phyloP scores from a whole-genome alignment of 2,888 invertebrate species.

The Rotaria magnacalcarata region DNA sequence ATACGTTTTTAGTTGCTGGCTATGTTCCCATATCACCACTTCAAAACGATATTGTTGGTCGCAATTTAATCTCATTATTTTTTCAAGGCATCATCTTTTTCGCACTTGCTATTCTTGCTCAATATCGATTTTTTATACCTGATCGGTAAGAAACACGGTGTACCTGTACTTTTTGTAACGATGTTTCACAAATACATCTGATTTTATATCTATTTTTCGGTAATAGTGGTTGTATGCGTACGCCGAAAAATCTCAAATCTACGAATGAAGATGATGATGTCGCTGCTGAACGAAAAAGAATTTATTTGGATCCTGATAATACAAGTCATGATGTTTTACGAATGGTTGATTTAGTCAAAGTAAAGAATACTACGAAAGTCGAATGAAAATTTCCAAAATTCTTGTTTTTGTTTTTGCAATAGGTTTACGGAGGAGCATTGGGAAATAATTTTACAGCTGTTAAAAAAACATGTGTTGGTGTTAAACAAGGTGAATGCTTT shows the following conservation, averaged over 20 bases:
- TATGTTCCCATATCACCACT: slow-evolving; percentile 50
- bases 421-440: slow-evolving; percentile 49
- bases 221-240: neutral
- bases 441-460: slow-evolving; percentile 50
- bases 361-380: slow-evolving; percentile 40
- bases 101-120: slow-evolving; percentile 63
- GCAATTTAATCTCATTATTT: slow-evolving; percentile 68
- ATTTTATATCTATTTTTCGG: neutral
- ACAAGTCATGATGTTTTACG: slow-evolving; percentile 60
- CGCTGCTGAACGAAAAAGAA: slow-evolving; percentile 60
- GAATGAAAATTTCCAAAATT: no score
- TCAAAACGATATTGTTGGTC: slow-evolving; percentile 67
- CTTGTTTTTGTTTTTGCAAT: slow-evolving; percentile 53
- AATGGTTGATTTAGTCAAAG: slow-evolving; percentile 58
- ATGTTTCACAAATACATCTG: neutral
- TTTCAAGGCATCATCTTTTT: slow-evolving; percentile 67
- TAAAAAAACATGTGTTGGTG: slow-evolving; percentile 53
- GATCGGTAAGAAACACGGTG: neutral
- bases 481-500: slow-evolving; percentile 68
- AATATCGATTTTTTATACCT: slow-evolving; percentile 61
- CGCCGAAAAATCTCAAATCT: neutral
- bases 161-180: no score
- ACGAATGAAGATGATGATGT: slow-evolving; percentile 65
- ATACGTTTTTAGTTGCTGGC: neutral
- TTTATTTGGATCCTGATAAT: slow-evolving; percentile 50